Conservation (phyloP, 2,888 invertebrate genomes). For the Oxytorus armatus region DNA sequence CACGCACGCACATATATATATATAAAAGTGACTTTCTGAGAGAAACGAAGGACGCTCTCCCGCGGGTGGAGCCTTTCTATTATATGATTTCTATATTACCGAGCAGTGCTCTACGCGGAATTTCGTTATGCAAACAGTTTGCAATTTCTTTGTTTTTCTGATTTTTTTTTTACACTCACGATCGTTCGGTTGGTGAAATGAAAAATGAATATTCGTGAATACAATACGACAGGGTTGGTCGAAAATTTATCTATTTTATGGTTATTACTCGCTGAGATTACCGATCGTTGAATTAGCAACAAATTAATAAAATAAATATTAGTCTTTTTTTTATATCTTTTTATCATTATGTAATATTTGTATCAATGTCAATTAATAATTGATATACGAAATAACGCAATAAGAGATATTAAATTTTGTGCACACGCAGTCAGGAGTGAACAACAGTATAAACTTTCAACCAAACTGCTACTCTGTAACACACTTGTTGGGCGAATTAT, state of each 20-base stretch:
- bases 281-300: no score
- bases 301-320: no score
- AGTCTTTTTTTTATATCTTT: no score
- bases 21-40: conserved; percentile 31
- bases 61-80: conserved; percentile 53
- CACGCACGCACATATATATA: not conserved
- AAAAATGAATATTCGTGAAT: not conserved
- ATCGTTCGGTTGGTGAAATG: not conserved
- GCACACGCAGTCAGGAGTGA: not conserved
- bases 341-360: no score
- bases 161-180: not conserved
- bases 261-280: no score
- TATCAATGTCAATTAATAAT: no score
- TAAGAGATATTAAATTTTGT: conserved; percentile 29
- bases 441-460: conserved; percentile 45
- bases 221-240: no score
- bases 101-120: conserved; percentile 28
- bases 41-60: conserved; percentile 47
- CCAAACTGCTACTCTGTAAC: not conserved
- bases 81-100: conserved; percentile 30
- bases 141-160: conserved; percentile 8
- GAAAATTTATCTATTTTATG: no score
- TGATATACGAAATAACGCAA: conserved; percentile 52
- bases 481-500: conserved; percentile 38
- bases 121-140: conserved; percentile 34